Evolutionary conservation across 2,797 vertebrate species (phyloP).

Genomic region (Hemitrygon akajei): DNA sequence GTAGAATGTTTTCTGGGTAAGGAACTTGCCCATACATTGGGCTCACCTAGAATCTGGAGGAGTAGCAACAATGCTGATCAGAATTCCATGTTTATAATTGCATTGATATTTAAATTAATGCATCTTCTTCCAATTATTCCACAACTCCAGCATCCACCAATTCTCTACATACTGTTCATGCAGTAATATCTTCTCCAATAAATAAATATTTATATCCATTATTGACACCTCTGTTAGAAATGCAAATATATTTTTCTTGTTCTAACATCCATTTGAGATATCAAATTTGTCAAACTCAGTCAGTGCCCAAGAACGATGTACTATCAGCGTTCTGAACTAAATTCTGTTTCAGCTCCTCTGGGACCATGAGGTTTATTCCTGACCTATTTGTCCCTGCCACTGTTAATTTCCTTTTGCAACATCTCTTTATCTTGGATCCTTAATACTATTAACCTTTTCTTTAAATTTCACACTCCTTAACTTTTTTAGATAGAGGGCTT

Average conservation of each 20-base stretch:
- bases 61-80: neutral
- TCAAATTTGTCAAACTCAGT: neutral
- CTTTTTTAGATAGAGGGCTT: neutral
- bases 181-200: neutral
- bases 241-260: neutral
- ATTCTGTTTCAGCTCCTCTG: neutral
- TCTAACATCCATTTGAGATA: neutral
- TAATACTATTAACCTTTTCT: neutral
- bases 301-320: neutral
- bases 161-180: too few relatives aligned
- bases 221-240: neutral
- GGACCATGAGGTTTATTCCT: neutral
- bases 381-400: neutral
- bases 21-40: too few relatives aligned
- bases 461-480: neutral
- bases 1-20: too few relatives aligned
- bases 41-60: neutral
- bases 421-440: neutral
- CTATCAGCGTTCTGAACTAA: neutral
- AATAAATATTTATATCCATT: neutral
- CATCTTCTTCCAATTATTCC: neutral
- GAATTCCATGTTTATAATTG: neutral
- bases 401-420: neutral
- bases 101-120: neutral
- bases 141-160: neutral